Evolutionary conservation across 2,113 vertebrate genomes (phyloP).

Genomic region (Panthera tigris): DNA sequence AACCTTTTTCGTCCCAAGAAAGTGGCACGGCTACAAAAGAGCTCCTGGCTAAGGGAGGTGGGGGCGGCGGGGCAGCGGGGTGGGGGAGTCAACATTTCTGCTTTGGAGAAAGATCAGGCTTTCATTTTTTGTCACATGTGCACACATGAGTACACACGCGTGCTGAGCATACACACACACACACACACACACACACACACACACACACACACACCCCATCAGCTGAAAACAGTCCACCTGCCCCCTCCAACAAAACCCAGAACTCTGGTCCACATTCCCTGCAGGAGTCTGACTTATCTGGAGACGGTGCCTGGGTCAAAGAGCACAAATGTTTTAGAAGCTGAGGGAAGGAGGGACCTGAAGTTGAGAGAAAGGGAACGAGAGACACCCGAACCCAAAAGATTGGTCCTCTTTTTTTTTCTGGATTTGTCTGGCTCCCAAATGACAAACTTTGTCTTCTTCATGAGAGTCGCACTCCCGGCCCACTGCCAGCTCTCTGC

Average conservation of each 20-base stretch:
- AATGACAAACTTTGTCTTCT: constrained; percentile 23
- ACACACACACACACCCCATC: background rate
- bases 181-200: background rate
- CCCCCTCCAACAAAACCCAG: background rate
- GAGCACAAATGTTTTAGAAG: background rate
- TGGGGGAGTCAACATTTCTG: background rate
- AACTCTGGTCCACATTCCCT: background rate
- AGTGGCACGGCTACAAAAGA: constrained; percentile 51
- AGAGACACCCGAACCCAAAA: background rate
- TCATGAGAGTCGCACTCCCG: background rate
- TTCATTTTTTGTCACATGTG: background rate
- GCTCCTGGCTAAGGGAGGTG: background rate
- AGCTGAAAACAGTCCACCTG: background rate
- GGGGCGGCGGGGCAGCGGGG: too few relatives aligned
- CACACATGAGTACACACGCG: background rate
- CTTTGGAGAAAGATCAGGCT: background rate
- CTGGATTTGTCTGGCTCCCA: background rate
- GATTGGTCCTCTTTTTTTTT: background rate
- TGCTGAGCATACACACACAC: background rate
- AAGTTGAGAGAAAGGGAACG: background rate
- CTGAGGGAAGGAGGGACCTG: background rate
- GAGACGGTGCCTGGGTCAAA: background rate
- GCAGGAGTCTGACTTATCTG: background rate
- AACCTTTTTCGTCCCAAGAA: constrained; percentile 33
- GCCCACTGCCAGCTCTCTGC: background rate